Evolutionary conservation across 2,888 invertebrate species (phyloP).

Genomic region (Trimorus sp.): DNA sequence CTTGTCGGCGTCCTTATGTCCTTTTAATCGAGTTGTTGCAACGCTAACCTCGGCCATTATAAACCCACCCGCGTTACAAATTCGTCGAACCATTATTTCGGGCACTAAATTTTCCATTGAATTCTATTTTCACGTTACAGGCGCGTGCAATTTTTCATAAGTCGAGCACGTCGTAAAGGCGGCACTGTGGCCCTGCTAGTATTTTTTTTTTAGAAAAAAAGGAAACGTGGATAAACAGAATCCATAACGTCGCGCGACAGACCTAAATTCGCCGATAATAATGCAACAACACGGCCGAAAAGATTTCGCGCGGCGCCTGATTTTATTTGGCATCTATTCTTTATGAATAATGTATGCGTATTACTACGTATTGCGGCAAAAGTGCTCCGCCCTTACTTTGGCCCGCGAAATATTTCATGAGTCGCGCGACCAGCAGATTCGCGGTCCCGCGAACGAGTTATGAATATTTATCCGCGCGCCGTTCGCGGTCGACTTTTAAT

Average conservation of each 20-base stretch:
- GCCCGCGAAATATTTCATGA: slow-evolving; percentile 52
- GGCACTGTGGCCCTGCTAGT: too few relatives aligned
- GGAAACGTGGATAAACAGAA: slow-evolving; percentile 34
- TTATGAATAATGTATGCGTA: slow-evolving; percentile 62
- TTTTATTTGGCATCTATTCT: slow-evolving; percentile 62
- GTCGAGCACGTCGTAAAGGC: too few relatives aligned
- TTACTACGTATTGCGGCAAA: slow-evolving; percentile 44
- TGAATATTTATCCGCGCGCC: slow-evolving; percentile 38
- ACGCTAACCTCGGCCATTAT: too few relatives aligned
- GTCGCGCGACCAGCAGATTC: slow-evolving; percentile 21
- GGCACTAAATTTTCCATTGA: too few relatives aligned
- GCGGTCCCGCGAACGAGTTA: slow-evolving; percentile 28
- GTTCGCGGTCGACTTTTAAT: slow-evolving; percentile 38
- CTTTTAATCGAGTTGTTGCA: too few relatives aligned
- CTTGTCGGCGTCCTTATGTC: too few relatives aligned
- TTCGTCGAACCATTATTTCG: too few relatives aligned
- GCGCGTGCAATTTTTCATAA: too few relatives aligned
- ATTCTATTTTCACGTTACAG: too few relatives aligned
- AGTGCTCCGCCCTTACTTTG: slow-evolving; percentile 51
- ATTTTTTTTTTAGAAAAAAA: slow-evolving; percentile 24
- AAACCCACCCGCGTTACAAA: too few relatives aligned
- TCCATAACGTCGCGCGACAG: slow-evolving; percentile 30
- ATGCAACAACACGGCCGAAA: slow-evolving; percentile 42
- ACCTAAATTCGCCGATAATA: slow-evolving; percentile 52
- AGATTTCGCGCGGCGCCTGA: slow-evolving; percentile 53